Evolutionary conservation across 2,888 invertebrate genomes (phyloP).

Genomic region (Epinotia brunnichana): DNA sequence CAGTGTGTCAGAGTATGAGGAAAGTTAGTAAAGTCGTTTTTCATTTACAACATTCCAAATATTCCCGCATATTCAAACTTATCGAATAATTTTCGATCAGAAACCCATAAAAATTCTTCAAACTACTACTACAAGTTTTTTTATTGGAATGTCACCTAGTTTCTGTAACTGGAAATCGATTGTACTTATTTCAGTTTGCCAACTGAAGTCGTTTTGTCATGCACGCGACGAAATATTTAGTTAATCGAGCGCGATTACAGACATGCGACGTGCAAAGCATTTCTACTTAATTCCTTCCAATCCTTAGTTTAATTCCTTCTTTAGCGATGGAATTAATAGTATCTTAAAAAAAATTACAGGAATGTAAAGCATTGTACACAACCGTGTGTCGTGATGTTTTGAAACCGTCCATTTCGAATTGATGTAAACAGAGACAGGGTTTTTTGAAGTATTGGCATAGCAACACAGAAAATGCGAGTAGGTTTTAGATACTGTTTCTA

Average conservation of each 20-base stretch:
- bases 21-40: constrained; percentile 18
- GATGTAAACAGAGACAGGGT: background rate
- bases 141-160: constrained; percentile 39
- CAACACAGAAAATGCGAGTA: background rate
- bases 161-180: constrained; percentile 42
- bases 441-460: background rate
- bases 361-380: constrained; percentile 5
- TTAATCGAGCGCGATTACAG: constrained; percentile 62
- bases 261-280: constrained; percentile 64
- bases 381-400: background rate
- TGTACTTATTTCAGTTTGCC: constrained; percentile 58
- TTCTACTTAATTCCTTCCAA: constrained; percentile 58
- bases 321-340: constrained; percentile 24
- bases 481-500: background rate
- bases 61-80: constrained; percentile 10
- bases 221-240: constrained; percentile 75
- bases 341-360: constrained; percentile 8
- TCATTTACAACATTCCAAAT: constrained; percentile 17
- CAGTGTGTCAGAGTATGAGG: background rate
- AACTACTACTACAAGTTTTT: constrained; percentile 12
- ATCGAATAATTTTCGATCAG: constrained; percentile 15
- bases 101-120: constrained; percentile 6
- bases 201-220: constrained; percentile 59
- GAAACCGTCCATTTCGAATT: background rate
- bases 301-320: constrained; percentile 33